Percentiles rank a stretch among this genome's conserved stretches.
Conservation (phyloP, 2,888 invertebrate genomes). For the Aproaerema taeniolella region DNA sequence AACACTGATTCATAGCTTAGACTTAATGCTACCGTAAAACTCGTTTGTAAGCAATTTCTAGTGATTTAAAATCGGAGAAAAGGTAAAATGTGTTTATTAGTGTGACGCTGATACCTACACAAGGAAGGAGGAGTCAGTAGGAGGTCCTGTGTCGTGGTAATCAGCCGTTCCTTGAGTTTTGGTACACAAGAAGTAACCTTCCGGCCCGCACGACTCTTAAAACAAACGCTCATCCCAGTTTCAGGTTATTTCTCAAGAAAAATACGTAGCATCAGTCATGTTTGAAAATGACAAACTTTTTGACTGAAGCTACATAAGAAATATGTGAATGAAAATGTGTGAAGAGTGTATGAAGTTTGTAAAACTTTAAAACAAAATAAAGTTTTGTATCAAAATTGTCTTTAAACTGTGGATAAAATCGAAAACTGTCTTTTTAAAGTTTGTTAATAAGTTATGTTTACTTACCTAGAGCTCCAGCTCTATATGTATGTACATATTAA, state of each 20-base stretch:
- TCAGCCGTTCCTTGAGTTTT: conserved; percentile 11
- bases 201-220: conserved; percentile 11
- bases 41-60: conserved; percentile 16
- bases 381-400: neutral
- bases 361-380: conserved; percentile 5
- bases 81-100: conserved; percentile 16
- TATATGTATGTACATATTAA: conserved; percentile 1
- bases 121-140: conserved; percentile 13
- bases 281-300: conserved; percentile 2
- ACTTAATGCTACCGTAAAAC: conserved; percentile 12
- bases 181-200: conserved; percentile 11
- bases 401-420: conserved; percentile 2
- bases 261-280: conserved; percentile 10
- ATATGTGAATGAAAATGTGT: conserved; percentile 12
- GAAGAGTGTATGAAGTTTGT: conserved; percentile 7
- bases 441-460: conserved; percentile 3
- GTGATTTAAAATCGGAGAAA: conserved; percentile 13
- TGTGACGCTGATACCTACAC: conserved; percentile 17
- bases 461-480: conserved; percentile 10
- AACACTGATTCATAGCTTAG: conserved; percentile 13
- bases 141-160: conserved; percentile 14
- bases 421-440: neutral
- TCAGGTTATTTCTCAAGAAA: conserved; percentile 12
- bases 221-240: conserved; percentile 14
- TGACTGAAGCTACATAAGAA: conserved; percentile 9